Percentiles rank a stretch among this genome's conserved stretches.
Evolutionary conservation across 35 echinoderm and acorn worm genomes (phyloP).

Genomic region (Strongylocentrotus purpuratus): DNA sequence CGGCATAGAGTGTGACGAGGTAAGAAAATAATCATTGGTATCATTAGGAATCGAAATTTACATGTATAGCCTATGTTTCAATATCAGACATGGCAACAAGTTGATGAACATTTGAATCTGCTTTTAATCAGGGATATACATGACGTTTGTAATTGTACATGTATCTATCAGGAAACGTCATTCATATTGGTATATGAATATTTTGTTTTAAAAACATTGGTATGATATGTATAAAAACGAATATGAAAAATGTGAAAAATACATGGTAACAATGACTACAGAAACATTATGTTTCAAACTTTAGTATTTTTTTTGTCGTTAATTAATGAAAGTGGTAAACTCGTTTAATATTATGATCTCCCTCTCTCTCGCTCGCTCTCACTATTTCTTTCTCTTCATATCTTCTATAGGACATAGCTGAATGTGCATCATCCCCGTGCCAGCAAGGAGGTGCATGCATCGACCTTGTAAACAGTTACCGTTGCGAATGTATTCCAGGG

Average conservation of each 20-base stretch:
- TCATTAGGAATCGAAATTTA: background rate
- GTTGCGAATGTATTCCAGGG: background rate
- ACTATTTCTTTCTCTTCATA: background rate
- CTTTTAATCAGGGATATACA: background rate
- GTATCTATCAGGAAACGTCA: no score
- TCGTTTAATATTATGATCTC: background rate
- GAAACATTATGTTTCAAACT: no score
- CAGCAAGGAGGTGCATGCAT: background rate
- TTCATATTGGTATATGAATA: no score
- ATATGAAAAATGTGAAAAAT: no score
- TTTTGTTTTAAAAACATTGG: no score
- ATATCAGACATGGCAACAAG: background rate
- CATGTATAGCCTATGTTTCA: background rate
- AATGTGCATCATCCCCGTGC: conserved; percentile 43
- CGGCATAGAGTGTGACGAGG: conserved; percentile 27
- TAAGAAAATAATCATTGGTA: background rate
- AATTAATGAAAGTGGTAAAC: no score
- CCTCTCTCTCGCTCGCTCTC: background rate
- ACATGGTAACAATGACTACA: no score
- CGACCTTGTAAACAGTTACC: background rate
- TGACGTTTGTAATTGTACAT: no score
- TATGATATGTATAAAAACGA: no score
- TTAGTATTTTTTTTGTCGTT: no score
- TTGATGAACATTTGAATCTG: background rate
- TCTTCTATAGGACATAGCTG: background rate